These are phyloP conservation scores for Ibidorhyncha struthersii DNA, from an alignment of 2,113 vertebrate species.

Conservation along the genomic window DNA sequence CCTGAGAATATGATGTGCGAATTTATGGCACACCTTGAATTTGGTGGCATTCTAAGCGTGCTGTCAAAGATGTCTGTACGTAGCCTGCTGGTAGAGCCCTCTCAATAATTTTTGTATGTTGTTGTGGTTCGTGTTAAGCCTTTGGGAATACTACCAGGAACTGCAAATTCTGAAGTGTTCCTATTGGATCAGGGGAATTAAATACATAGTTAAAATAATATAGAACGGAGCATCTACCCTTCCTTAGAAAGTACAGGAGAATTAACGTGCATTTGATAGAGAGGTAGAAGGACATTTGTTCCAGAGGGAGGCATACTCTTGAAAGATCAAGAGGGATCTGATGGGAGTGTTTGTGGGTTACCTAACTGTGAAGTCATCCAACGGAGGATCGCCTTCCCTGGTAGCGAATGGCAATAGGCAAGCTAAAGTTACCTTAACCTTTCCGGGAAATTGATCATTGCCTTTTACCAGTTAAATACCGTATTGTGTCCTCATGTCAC, in stretches of 20 bases:
- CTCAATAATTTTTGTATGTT: not conserved
- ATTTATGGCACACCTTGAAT: not conserved
- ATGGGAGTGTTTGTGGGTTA: not conserved
- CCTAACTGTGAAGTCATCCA: not conserved
- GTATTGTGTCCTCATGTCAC: not conserved
- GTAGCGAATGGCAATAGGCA: not conserved
- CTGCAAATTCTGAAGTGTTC: no score
- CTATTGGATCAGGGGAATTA: no score
- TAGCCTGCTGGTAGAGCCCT: not conserved
- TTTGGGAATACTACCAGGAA: no score
- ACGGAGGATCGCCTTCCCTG: not conserved
- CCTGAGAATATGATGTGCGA: not conserved
- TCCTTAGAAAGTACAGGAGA: not conserved
- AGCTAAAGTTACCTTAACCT: not conserved
- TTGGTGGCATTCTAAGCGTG: not conserved
- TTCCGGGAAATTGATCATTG: not conserved
- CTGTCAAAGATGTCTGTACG: not conserved
- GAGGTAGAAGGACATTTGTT: not conserved
- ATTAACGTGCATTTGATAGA: not conserved
- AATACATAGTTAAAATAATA: no score
- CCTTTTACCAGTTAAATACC: not conserved
- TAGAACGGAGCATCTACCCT: no score
- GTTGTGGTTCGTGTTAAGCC: not conserved
- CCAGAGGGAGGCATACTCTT: not conserved
- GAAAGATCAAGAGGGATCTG: not conserved